Evolutionary conservation across 2,797 vertebrate genomes (phyloP), one percentile per base, ranked within the genome.

Genomic region (Champsocephalus gunnari): DNA sequence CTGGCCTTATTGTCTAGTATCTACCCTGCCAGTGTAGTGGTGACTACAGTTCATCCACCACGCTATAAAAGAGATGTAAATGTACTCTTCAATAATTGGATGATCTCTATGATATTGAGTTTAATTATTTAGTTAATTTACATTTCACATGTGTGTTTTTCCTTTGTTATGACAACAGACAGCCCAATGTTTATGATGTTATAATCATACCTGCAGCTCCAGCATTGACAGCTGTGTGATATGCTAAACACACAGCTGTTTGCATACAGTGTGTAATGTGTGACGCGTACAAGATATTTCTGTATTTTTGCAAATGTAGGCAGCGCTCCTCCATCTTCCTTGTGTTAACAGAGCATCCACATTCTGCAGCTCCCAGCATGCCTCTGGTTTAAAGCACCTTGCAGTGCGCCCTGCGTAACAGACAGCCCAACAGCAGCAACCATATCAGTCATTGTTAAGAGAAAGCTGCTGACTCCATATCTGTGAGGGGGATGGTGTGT

Each of bases 381-480:
- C 67, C 54, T 58, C 66, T 62, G 69, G 12, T 50, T 12, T 59
- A 12, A 68, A 62, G 77, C 80, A 60, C 17, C 65, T 70, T 80
- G 73, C 55, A 49, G 65, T 57, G 48, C 53, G 69, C 63, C 66
- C 60, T 34, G 70, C 48, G 47, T 74, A 62, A 71, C 76, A 79
- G 80, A 84, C 77, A 76, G 78, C 77, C 74, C 38, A 79, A 49
- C 66, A 82, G 85, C 76, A 80, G 54, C 43, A 66, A 63, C 51
- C 67, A 73, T 81, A 93, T 92, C 87, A 80, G 82, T 92, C 88
- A 92, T 84, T 92, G 87, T 91, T 85, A 83, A 74, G 79, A 86
- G 81, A 88, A 93, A 92, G 92, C 89, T 93, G 92, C 94, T 93
- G 92, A 93, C 92, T 93, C 87, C 73, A 85, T 90, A 91, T 89